Evolutionary conservation across 92 coral and sea anemone species (phyloP), one percentile per base, ranked within the genome.

Genomic region (Porites divaricata): DNA sequence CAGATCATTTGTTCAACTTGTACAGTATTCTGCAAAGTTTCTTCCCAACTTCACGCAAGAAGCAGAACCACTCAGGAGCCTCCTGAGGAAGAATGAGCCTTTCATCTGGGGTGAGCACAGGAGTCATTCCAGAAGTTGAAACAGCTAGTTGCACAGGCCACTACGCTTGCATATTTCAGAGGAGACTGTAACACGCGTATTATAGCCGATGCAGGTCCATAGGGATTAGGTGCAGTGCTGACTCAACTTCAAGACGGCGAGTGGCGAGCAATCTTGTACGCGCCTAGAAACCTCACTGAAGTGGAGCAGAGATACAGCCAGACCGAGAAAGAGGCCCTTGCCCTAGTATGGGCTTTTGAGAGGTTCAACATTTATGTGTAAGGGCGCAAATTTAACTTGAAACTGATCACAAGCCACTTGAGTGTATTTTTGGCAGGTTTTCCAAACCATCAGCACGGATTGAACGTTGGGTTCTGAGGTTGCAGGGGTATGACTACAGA

Each of bases 81-180:
- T 86, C 62, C 63, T 75, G 71, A 76, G 90, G 68, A 87, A 91
- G 84, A 80, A 76, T 24, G 80, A 84, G 50, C 69, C 67, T 52
- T 84, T 91, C 69, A 79, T 75, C 6, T 91, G 91, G 89, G 89
- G 73, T 25, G 52, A 8, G 86, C 67, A 1, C 87, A 91, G 63
- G 87, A 91, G 67, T 85, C 91, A 14, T 87, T 91, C 22, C 35
- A 87, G 83, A 77, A 83, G 76, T 87, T 90, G 67, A 90, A 90
- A 79, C 24, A 78, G 69, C 84, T 84, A n/a, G 41, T 91, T 61
- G 48, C 84, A 19, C 74, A 54, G 59, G 86, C 80, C 35, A 63
- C 65, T 35, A 63, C 91, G 8, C 91, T 90, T 70, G 89, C 94
- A 45, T 90, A 83, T 66, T 82, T 90, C 83, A 52, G 67, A 62